A percentile compares a stretch with the other conserved stretches of the same genome.
Conservation (phyloP, 2,888 invertebrate species). For the Hetaerina titia region DNA sequence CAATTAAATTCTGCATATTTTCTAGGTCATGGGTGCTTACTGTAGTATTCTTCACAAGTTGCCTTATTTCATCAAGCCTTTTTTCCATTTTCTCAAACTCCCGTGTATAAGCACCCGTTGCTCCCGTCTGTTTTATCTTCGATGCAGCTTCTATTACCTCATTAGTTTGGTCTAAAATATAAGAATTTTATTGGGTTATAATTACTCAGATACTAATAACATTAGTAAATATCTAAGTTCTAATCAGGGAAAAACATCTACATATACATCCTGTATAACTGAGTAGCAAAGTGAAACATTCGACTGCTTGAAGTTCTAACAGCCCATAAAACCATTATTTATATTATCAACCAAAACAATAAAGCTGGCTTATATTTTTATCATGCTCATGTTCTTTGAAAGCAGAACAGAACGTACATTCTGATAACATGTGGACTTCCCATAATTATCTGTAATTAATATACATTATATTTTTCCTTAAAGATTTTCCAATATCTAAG, state of each 20-base stretch:
- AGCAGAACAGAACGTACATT: too few species aligned
- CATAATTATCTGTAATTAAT: too few species aligned
- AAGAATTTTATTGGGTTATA: background rate
- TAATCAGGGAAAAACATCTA: background rate
- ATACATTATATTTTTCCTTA: too few species aligned
- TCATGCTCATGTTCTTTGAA: too few species aligned
- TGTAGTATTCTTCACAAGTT: constrained; percentile 90
- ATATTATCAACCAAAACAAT: too few species aligned
- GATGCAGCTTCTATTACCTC: constrained; percentile 91
- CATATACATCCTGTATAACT: background rate
- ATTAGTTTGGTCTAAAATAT: constrained; percentile 83
- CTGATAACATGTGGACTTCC: too few species aligned
- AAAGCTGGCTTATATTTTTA: too few species aligned
- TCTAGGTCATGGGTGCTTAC: constrained; percentile 79
- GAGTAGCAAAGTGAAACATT: background rate
- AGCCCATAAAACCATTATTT: too few species aligned
- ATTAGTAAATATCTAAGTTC: background rate
- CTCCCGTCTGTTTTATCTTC: constrained; percentile 96
- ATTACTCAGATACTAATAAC: background rate
- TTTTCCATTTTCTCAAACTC: constrained; percentile 96
- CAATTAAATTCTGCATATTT: constrained; percentile 77
- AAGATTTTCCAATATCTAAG: too few species aligned
- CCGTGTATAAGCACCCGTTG: constrained; percentile 96
- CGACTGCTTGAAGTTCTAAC: too few species aligned
- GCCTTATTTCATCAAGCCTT: constrained; percentile 88